Percentiles rank a stretch among this genome's conserved stretches.
phyloP scores from a whole-genome alignment of 2,113 vertebrate species.

The Nycticryphes semicollaris region DNA sequence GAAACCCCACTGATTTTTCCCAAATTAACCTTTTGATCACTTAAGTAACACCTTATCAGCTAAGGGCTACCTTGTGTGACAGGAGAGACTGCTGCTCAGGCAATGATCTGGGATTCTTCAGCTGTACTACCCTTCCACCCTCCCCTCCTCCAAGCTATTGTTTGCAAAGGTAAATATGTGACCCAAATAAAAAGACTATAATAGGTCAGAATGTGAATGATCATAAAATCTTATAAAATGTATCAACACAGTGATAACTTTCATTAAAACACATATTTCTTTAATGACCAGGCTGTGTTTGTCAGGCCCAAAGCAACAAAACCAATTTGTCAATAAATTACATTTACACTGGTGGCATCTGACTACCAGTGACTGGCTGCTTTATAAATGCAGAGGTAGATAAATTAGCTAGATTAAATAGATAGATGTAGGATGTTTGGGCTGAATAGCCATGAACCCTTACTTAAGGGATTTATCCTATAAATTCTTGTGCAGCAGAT shows the following conservation, averaged over 20 bases:
- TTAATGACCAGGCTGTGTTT: constrained; percentile 4
- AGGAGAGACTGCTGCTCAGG: background rate
- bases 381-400: constrained; percentile 13
- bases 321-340: background rate
- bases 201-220: background rate
- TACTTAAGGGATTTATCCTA: constrained; percentile 56
- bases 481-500: constrained; percentile 38
- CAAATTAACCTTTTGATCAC: background rate
- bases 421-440: constrained; percentile 11
- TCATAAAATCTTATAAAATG: background rate
- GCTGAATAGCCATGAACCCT: background rate
- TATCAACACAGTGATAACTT: background rate
- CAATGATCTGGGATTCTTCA: background rate
- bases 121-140: background rate
- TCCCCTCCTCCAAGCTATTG: background rate
- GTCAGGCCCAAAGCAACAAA: background rate
- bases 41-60: background rate
- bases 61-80: background rate
- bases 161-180: background rate
- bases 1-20: background rate
- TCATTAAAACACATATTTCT: background rate
- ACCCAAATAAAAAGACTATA: background rate
- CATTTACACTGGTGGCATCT: background rate
- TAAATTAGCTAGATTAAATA: constrained; percentile 51
- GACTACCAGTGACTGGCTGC: background rate